Conservation (phyloP, 2,888 invertebrate genomes). For the Tipula confusa region DNA sequence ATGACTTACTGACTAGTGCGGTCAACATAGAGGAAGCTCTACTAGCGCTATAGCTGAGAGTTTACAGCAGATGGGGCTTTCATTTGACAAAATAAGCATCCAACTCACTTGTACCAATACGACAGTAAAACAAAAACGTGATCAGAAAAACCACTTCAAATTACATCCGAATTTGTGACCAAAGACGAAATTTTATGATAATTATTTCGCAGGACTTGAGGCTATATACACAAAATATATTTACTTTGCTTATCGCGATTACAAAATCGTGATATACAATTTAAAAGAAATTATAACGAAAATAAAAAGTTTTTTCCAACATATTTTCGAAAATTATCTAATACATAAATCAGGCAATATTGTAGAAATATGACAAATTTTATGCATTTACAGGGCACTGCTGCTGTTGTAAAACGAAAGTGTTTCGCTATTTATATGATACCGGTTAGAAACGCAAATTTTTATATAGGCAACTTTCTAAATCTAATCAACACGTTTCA, state of each 20-base stretch:
- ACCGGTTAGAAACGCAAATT: not conserved
- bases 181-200: no score
- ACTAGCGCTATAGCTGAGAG: no score
- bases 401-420: not conserved
- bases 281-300: slow-evolving; percentile 1
- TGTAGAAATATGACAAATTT: not conserved
- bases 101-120: no score
- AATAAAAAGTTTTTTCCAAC: not conserved
- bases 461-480: not conserved
- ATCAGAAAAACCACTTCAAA: no score
- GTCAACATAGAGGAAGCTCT: no score
- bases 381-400: not conserved
- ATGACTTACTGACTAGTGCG: no score
- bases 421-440: not conserved
- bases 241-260: not conserved
- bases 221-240: not conserved
- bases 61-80: no score
- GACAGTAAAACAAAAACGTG: no score
- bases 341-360: not conserved
- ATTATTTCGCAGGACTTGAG: not conserved
- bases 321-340: not conserved
- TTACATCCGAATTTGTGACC: no score
- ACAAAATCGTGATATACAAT: not conserved
- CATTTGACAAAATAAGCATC: no score
- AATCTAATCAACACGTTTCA: not conserved